phyloP scores from a whole-genome alignment of 2,888 invertebrate species.

The Caenorhabditis zanzibari region DNA sequence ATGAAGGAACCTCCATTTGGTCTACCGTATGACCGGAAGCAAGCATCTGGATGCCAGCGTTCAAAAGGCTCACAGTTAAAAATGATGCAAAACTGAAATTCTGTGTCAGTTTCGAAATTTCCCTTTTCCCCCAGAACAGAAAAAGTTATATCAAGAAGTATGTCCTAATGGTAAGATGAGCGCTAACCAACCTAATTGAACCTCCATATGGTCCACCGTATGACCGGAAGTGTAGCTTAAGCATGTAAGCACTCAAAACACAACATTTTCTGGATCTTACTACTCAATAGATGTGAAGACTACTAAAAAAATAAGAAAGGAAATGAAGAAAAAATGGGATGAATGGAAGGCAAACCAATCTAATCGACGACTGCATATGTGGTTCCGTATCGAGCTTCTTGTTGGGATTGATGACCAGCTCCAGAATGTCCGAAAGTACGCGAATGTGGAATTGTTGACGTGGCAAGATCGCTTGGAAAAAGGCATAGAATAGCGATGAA shows the following conservation, averaged over 20 bases:
- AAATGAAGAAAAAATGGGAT: constrained; percentile 14
- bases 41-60: constrained; percentile 53
- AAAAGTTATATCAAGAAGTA: constrained; percentile 44
- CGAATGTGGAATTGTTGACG: constrained; percentile 41
- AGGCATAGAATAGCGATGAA: constrained; percentile 32
- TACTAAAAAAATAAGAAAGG: constrained; percentile 27
- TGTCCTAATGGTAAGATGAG: constrained; percentile 45
- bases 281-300: constrained; percentile 58
- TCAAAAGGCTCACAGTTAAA: constrained; percentile 53
- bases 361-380: constrained; percentile 54
- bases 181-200: constrained; percentile 56
- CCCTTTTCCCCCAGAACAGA: not conserved
- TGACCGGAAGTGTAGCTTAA: constrained; percentile 68
- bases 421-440: constrained; percentile 36
- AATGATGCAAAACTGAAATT: constrained; percentile 17
- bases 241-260: constrained; percentile 58
- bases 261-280: constrained; percentile 51
- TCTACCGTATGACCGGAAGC: constrained; percentile 72
- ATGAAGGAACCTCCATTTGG: constrained; percentile 67
- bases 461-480: constrained; percentile 53
- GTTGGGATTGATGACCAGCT: constrained; percentile 40
- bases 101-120: constrained; percentile 25
- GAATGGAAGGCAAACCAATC: constrained; percentile 57
- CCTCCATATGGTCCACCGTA: constrained; percentile 72
- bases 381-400: constrained; percentile 42